Conservation (phyloP, 2,797 vertebrate genomes). For the Pseudocheirus occidentalis region DNA sequence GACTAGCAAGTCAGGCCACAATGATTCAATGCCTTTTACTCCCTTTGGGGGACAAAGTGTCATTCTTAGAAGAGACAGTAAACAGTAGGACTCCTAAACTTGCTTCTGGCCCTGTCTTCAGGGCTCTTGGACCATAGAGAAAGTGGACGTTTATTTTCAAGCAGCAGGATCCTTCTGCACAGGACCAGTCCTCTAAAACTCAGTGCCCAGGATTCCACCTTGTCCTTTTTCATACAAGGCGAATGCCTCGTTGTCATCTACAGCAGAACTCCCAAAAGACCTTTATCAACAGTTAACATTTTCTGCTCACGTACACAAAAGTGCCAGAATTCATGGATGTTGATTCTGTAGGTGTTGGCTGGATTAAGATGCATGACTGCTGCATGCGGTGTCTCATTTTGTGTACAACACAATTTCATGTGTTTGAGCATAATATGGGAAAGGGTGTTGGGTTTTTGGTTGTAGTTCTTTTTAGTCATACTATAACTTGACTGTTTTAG, state of each 20-base stretch:
- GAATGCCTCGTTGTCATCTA: background rate
- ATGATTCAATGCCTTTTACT: background rate
- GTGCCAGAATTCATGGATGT: background rate
- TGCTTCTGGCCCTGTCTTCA: background rate
- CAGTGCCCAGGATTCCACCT: background rate
- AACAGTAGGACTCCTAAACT: background rate
- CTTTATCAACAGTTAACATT: background rate
- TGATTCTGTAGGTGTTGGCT: conserved; percentile 28
- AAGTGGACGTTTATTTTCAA: background rate
- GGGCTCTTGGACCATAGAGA: background rate
- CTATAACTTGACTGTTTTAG: conserved; percentile 1
- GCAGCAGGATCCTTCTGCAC: background rate
- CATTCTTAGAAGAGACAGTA: background rate
- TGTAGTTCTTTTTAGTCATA: background rate
- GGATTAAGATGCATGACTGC: background rate
- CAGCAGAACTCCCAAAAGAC: background rate
- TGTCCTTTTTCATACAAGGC: background rate
- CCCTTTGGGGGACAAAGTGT: background rate
- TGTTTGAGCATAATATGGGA: background rate
- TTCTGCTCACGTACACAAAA: background rate
- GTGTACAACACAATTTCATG: conserved; percentile 25
- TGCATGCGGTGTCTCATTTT: conserved; percentile 32
- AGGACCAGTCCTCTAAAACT: background rate
- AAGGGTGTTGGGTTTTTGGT: background rate
- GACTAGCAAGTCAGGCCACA: accelerated